A percentile compares a stretch with the other conserved stretches of the same genome.
Conservation (phyloP, 2,888 invertebrate genomes). For the Ophioninae sp. region DNA sequence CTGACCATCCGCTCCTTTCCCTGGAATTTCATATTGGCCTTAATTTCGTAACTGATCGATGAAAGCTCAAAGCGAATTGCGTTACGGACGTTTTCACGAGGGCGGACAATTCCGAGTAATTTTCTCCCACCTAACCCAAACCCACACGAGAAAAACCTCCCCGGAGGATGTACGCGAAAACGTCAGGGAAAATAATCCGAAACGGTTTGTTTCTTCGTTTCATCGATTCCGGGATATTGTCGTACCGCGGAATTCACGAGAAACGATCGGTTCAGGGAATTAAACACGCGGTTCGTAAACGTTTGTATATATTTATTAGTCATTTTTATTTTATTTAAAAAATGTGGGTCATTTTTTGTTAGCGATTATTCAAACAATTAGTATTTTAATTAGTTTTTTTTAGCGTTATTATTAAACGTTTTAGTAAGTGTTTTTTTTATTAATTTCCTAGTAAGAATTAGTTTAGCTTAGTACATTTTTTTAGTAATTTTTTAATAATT, state of each 20-base stretch:
- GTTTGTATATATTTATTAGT: no score
- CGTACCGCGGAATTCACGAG: slow-evolving; percentile 60
- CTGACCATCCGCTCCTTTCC: background rate
- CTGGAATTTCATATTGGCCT: background rate
- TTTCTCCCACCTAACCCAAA: no score
- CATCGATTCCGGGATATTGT: slow-evolving; percentile 64
- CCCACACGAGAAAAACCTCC: background rate
- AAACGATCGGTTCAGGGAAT: slow-evolving; percentile 50
- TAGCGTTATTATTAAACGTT: no score
- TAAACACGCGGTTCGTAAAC: slow-evolving; percentile 30
- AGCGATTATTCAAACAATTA: no score
- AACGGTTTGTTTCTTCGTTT: slow-evolving; percentile 63
- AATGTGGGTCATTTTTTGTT: no score
- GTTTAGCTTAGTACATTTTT: no score
- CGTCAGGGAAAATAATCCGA: slow-evolving; percentile 20
- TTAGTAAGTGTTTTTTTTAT: no score
- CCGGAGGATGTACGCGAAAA: background rate
- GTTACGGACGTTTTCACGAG: background rate
- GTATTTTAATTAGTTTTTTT: no score
- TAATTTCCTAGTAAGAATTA: no score
- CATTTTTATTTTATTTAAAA: no score
- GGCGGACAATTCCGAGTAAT: no score
- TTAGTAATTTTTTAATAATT: no score
- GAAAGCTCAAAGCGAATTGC: background rate
- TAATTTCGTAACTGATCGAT: background rate